Evolutionary conservation across 2,113 vertebrate species (phyloP).

Genomic region (Cranoglanis bouderius): DNA sequence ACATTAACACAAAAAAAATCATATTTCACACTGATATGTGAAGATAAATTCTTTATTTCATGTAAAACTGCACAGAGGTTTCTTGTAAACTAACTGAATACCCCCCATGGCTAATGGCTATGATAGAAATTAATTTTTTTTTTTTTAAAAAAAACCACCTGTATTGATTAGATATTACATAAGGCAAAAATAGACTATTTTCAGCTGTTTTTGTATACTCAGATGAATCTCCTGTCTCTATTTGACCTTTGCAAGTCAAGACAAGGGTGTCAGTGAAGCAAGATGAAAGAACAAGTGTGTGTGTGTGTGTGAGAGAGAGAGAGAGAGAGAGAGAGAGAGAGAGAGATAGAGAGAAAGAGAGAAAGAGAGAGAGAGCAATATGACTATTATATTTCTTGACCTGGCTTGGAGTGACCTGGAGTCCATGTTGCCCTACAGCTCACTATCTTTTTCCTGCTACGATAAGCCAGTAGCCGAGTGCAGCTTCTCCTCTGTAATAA

Average conservation of each 20-base stretch:
- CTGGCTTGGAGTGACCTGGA: background rate
- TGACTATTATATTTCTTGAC: conserved; percentile 27
- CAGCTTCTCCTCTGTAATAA: background rate
- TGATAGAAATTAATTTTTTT: background rate
- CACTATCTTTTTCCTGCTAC: conserved; percentile 1
- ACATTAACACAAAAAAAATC: background rate
- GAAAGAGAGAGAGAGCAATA: conserved; percentile 16
- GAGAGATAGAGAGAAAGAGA: conserved; percentile 33
- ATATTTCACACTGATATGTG: background rate
- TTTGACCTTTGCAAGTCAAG: too few relatives aligned
- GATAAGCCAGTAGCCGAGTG: background rate
- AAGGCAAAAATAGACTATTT: background rate
- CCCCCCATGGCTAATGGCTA: background rate
- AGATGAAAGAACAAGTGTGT: background rate
- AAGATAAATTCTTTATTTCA: background rate
- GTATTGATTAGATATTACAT: background rate
- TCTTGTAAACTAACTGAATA: background rate
- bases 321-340: background rate
- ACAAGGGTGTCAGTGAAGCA: background rate
- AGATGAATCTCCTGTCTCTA: background rate
- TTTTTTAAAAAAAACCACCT: too few relatives aligned
- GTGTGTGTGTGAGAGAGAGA: too few relatives aligned
- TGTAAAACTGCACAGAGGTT: background rate
- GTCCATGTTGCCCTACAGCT: background rate
- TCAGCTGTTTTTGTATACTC: background rate